phyloP scores from a whole-genome alignment of 53 echinoderm and acorn worm genomes.

The Hippasteria phrygiana region DNA sequence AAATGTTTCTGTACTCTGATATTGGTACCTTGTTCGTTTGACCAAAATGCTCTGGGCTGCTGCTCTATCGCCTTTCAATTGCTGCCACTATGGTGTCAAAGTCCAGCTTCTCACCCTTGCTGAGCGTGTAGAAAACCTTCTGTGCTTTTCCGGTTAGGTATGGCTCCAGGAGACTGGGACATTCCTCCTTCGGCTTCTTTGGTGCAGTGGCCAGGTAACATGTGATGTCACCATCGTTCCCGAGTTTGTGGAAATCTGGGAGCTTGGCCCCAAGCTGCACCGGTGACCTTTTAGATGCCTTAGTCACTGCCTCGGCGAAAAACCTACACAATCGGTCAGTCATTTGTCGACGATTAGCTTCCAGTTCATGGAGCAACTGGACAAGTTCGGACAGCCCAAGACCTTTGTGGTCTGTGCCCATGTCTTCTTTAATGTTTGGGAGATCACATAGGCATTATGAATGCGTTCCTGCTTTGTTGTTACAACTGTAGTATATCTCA shows the following conservation, averaged over 20 bases:
- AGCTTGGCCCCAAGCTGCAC: constrained; percentile 27
- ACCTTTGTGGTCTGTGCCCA: neutral
- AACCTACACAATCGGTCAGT: constrained; percentile 38
- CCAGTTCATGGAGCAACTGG: constrained; percentile 23
- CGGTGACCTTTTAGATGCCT: neutral
- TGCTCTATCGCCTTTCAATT: no score
- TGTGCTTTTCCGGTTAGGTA: neutral
- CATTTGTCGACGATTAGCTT: constrained; percentile 29
- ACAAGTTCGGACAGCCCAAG: neutral
- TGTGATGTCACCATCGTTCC: constrained; percentile 57
- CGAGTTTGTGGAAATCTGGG: constrained; percentile 57
- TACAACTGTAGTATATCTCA: constrained; percentile 15
- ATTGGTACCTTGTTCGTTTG: no score
- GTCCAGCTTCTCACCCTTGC: constrained; percentile 14
- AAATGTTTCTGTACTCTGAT: neutral
- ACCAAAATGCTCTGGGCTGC: no score
- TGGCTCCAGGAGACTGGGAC: constrained; percentile 1
- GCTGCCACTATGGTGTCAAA: neutral
- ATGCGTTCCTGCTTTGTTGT: constrained; percentile 58
- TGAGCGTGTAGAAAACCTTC: neutral
- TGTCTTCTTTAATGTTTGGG: constrained; percentile 38
- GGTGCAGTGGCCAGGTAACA: constrained; percentile 29
- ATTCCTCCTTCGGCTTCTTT: neutral
- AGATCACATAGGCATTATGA: constrained; percentile 42
- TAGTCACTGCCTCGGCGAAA: neutral